Percentiles rank a stretch among this genome's conserved stretches.
phyloP scores from a whole-genome alignment of 1,140 invertebrate species.

The Rhizoglyphus robini region DNA sequence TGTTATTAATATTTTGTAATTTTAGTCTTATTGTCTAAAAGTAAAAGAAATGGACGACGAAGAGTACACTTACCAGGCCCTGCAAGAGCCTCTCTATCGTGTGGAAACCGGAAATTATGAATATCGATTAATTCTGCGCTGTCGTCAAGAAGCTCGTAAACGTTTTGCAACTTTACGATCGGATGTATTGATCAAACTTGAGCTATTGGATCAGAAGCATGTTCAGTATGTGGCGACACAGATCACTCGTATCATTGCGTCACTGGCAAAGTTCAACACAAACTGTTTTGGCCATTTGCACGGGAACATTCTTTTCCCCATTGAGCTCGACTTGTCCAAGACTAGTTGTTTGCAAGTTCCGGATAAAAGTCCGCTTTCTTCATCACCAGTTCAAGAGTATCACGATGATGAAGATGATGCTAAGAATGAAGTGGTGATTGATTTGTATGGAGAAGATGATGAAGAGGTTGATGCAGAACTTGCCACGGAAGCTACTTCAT shows the following conservation, averaged over 20 bases:
- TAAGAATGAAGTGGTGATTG: neutral
- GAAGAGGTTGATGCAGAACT: conserved; percentile 20
- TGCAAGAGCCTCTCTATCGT: conserved; percentile 92
- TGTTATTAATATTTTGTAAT: neutral
- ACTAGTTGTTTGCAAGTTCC: conserved; percentile 54
- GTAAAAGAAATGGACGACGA: conserved; percentile 93
- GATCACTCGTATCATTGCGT: conserved; percentile 58
- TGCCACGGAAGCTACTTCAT: conserved; percentile 21
- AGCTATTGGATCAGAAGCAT: conserved; percentile 92
- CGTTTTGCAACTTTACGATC: conserved; percentile 81
- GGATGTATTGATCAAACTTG: conserved; percentile 91
- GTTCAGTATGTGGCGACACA: conserved; percentile 82
- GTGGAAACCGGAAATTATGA: conserved; percentile 99
- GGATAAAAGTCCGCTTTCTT: neutral
- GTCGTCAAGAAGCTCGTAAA: conserved; percentile 77
- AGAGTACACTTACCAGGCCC: conserved; percentile 70
- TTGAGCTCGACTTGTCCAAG: conserved; percentile 85
- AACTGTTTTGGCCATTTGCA: conserved; percentile 45
- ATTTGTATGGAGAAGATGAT: conserved; percentile 1
- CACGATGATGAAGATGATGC: neutral
- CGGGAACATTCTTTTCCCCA: conserved; percentile 69
- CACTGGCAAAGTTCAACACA: conserved; percentile 57
- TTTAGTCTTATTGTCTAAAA: conserved; percentile 83
- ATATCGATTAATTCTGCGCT: conserved; percentile 79
- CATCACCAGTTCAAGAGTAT: neutral